Percentiles rank a stretch among this genome's conserved stretches.
phyloP scores from a whole-genome alignment of 2,113 vertebrate genomes.

The Cyanoramphus novaezelandiae region DNA sequence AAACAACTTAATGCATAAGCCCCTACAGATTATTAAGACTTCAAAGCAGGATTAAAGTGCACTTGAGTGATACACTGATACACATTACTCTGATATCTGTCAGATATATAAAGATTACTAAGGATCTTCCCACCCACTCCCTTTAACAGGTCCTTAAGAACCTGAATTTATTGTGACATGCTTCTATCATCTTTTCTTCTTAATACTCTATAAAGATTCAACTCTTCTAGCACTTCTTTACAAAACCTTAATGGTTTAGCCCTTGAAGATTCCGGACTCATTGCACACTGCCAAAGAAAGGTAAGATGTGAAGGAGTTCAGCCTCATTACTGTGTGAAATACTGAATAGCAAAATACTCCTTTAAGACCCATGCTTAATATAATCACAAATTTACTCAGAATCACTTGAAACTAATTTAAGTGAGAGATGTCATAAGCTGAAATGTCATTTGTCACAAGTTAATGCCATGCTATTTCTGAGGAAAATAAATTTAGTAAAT shows the following conservation, averaged over 20 bases:
- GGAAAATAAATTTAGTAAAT: constrained; percentile 45
- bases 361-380: neutral
- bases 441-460: constrained; percentile 56
- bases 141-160: neutral
- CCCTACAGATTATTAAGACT: neutral
- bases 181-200: neutral
- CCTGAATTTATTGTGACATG: neutral
- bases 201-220: neutral
- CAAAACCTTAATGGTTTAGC: neutral
- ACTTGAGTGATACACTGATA: neutral
- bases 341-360: constrained; percentile 13
- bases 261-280: neutral
- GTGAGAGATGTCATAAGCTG: constrained; percentile 20
- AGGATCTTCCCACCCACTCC: neutral
- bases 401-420: constrained; percentile 64
- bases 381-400: constrained; percentile 44
- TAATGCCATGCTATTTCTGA: constrained; percentile 5
- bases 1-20: neutral
- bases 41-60: neutral
- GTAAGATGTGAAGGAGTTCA: constrained; percentile 4
- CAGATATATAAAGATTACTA: neutral
- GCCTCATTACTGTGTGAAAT: neutral
- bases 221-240: neutral
- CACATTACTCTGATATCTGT: neutral
- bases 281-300: neutral